Conservation (phyloP, 2,113 vertebrate genomes). For the Misgurnus mizolepis region DNA sequence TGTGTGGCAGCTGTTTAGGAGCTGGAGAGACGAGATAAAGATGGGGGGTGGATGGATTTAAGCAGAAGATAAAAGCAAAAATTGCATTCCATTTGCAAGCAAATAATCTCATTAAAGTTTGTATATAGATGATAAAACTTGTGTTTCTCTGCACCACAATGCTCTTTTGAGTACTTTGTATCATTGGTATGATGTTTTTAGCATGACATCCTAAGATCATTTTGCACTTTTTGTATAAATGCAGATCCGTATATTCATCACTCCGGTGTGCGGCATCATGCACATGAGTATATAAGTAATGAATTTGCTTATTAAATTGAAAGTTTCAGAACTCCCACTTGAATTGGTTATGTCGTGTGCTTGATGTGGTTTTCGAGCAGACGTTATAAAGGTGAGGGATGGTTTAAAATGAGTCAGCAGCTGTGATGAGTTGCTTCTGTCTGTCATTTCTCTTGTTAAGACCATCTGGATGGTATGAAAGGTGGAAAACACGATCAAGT, state of each 20-base stretch:
- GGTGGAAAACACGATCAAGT: too few relatives aligned
- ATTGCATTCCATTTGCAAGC: slow-evolving; percentile 30
- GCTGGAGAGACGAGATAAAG: not conserved
- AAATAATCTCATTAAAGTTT: not conserved
- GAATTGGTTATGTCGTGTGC: not conserved
- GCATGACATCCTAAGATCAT: too few relatives aligned
- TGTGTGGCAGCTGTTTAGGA: slow-evolving; percentile 57
- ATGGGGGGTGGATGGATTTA: not conserved
- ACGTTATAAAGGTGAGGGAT: not conserved
- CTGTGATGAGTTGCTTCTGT: slow-evolving; percentile 4
- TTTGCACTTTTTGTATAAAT: too few relatives aligned
- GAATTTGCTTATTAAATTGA: too few relatives aligned
- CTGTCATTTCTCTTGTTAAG: slow-evolving; percentile 2
- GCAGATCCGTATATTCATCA: too few relatives aligned
- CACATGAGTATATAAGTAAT: too few relatives aligned
- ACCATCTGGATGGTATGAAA: not conserved
- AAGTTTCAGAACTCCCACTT: too few relatives aligned
- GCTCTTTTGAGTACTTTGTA: too few relatives aligned
- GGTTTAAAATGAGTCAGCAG: not conserved
- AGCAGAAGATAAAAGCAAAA: not conserved
- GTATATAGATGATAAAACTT: too few relatives aligned
- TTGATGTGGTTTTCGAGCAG: not conserved
- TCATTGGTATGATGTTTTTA: too few relatives aligned
- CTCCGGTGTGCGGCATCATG: too few relatives aligned
- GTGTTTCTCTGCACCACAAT: not conserved